A percentile compares a stretch with the other conserved stretches of the same genome.
phyloP scores from a whole-genome alignment of 2,113 vertebrate species.

The Pseudopipra pipra region DNA sequence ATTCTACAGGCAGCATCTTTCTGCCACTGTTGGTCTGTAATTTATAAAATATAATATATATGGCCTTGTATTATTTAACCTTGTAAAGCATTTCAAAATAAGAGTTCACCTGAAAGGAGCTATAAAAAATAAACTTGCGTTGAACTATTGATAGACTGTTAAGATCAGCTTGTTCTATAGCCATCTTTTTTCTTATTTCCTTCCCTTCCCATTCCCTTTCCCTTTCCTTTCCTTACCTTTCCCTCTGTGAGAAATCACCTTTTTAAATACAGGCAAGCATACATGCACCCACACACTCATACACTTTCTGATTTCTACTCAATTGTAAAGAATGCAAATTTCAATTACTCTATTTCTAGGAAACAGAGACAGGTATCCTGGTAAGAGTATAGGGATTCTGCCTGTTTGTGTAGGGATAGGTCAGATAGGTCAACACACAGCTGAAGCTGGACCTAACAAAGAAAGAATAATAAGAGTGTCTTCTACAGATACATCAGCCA shows the following conservation, averaged over 20 bases:
- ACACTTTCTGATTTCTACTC: not conserved
- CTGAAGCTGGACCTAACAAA: not conserved
- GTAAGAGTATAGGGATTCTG: not conserved
- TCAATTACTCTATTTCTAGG: not conserved
- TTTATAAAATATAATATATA: not conserved
- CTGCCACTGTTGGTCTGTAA: not conserved
- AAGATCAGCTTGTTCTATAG: not conserved
- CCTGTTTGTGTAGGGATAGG: not conserved
- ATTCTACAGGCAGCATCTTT: not conserved
- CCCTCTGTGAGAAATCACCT: not conserved
- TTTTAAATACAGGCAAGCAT: not conserved
- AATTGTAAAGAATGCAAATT: not conserved
- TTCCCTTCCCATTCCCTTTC: too few relatives aligned
- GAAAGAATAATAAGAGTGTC: not conserved
- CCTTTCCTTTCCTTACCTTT: not conserved
- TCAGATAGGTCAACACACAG: not conserved
- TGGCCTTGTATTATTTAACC: not conserved
- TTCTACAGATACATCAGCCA: not conserved
- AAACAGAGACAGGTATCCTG: not conserved
- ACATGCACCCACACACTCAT: not conserved
- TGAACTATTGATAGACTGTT: not conserved
- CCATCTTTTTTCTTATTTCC: too few relatives aligned
- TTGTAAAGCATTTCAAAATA: not conserved
- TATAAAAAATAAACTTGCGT: not conserved
- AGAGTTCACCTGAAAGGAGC: not conserved